A percentile compares a stretch with the other conserved stretches of the same genome.
phyloP scores from a whole-genome alignment of 2,888 invertebrate species.

The Cataglyphis rosenhaueri region DNA sequence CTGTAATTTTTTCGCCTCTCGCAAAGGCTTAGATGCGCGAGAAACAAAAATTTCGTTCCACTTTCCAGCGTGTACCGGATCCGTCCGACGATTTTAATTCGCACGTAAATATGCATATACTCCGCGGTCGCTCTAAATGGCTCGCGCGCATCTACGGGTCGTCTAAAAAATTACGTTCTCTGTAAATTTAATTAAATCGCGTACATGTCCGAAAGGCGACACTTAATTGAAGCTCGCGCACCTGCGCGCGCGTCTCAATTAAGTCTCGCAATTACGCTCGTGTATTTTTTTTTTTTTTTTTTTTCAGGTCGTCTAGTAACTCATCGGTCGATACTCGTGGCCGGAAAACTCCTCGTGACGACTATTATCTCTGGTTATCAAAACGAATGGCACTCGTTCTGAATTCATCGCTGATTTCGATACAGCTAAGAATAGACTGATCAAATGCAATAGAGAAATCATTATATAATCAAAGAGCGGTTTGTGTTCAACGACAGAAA shows the following conservation, averaged over 20 bases:
- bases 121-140: slow-evolving; percentile 37
- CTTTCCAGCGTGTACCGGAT: slow-evolving; percentile 3
- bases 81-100: slow-evolving; percentile 39
- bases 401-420: slow-evolving; percentile 11
- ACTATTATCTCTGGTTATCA: slow-evolving; percentile 21
- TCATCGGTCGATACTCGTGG: slow-evolving; percentile 27
- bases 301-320: slow-evolving; percentile 27
- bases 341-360: background rate
- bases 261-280: slow-evolving; percentile 52
- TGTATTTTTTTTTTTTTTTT: slow-evolving; percentile 15
- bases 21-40: slow-evolving; percentile 13
- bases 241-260: slow-evolving; percentile 56
- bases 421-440: slow-evolving; percentile 8
- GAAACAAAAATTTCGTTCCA: slow-evolving; percentile 26
- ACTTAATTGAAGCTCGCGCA: slow-evolving; percentile 52
- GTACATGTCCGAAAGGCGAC: slow-evolving; percentile 55
- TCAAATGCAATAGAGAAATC: slow-evolving; percentile 53
- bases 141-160: slow-evolving; percentile 48
- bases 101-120: slow-evolving; percentile 52
- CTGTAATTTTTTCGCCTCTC: slow-evolving; percentile 32
- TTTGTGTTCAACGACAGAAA: slow-evolving; percentile 48
- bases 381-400: background rate
- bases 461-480: slow-evolving; percentile 63
- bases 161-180: slow-evolving; percentile 54
- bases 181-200: slow-evolving; percentile 57